A percentile compares a stretch with the other conserved stretches of the same genome.
Evolutionary conservation across 2,113 vertebrate species (phyloP).

Genomic region (Jaculus jaculus): DNA sequence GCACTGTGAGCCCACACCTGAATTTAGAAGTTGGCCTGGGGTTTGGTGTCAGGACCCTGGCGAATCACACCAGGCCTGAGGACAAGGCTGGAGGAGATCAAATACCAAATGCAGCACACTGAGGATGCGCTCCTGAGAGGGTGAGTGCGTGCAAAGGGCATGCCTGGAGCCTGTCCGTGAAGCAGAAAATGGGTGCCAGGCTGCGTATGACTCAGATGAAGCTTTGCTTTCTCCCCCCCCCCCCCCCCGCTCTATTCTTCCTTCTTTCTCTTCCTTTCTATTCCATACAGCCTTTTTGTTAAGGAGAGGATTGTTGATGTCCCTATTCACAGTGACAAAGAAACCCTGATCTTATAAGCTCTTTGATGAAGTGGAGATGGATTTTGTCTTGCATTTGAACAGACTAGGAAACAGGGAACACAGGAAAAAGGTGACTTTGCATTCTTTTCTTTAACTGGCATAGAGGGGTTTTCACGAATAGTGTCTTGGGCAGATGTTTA

Average conservation of each 20-base stretch:
- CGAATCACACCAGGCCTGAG: slow-evolving; percentile 43
- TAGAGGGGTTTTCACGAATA: slow-evolving; percentile 62
- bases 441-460: slow-evolving; percentile 44
- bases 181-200: slow-evolving; percentile 46
- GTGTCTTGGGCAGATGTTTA: slow-evolving; percentile 59
- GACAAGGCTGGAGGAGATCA: slow-evolving; percentile 57
- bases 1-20: slow-evolving; percentile 58
- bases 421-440: not conserved
- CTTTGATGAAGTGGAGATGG: slow-evolving; percentile 46
- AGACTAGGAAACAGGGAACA: slow-evolving; percentile 50
- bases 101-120: slow-evolving; percentile 37
- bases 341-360: slow-evolving; percentile 32
- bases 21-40: slow-evolving; percentile 66
- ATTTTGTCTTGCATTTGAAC: slow-evolving; percentile 58
- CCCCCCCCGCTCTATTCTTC: not conserved
- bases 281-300: not conserved
- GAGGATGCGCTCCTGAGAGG: slow-evolving; percentile 31
- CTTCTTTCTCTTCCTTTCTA: not conserved
- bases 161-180: slow-evolving; percentile 70
- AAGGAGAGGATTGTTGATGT: slow-evolving; percentile 44
- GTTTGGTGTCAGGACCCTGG: slow-evolving; percentile 50
- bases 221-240: slow-evolving; percentile 56
- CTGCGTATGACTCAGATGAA: slow-evolving; percentile 53
- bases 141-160: slow-evolving; percentile 65
- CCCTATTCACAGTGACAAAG: slow-evolving; percentile 56